A percentile compares a stretch with the other conserved stretches of the same genome.
Conservation (phyloP, 2,113 vertebrate species). For the Bubo blakistoni region DNA sequence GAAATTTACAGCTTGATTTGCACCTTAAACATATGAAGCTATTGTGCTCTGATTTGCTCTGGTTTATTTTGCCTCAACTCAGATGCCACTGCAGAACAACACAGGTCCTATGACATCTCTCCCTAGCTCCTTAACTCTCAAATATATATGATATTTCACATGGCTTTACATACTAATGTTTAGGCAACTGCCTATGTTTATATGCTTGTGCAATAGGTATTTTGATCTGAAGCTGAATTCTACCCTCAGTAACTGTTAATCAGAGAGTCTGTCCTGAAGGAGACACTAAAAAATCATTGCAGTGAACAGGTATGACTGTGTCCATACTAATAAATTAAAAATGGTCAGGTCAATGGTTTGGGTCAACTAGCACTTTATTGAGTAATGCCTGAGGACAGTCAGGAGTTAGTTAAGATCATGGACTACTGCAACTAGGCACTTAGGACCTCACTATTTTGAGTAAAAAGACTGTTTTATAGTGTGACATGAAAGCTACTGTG, state of each 20-base stretch:
- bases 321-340: constrained; percentile 8
- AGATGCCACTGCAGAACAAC: background rate
- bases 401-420: background rate
- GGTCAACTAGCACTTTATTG: background rate
- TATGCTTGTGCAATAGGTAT: background rate
- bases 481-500: background rate
- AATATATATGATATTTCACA: background rate
- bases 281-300: constrained; percentile 8
- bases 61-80: background rate
- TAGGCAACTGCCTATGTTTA: background rate
- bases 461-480: background rate
- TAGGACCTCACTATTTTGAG: background rate
- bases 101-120: background rate
- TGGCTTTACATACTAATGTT: background rate
- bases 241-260: background rate
- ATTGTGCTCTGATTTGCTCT: background rate
- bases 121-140: background rate
- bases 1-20: background rate
- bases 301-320: background rate
- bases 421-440: background rate
- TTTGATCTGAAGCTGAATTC: background rate
- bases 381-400: background rate
- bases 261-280: background rate
- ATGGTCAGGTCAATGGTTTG: background rate
- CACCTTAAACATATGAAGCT: background rate